Percentiles rank a stretch among this genome's conserved stretches.
These are phyloP conservation scores for Mizuhopecten yessoensis DNA, from an alignment of 1,140 invertebrate genomes.

Conservation along the genomic window DNA sequence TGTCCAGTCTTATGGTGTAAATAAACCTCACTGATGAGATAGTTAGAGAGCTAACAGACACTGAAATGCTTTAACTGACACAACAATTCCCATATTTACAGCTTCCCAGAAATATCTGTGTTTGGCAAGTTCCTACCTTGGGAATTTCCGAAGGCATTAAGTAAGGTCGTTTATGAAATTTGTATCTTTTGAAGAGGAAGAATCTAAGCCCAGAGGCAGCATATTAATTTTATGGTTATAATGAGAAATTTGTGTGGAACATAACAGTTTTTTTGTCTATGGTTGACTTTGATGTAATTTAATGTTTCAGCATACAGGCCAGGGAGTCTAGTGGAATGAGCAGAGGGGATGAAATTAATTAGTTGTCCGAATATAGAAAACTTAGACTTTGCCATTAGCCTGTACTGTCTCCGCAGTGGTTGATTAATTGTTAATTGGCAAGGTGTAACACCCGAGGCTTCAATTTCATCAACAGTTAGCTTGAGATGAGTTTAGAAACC, in stretches of 20 bases:
- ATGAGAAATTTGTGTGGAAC: not conserved
- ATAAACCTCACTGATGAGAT: no score
- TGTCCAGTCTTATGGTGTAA: no score
- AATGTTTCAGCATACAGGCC: not conserved
- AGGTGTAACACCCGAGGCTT: no score
- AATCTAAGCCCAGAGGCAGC: not conserved
- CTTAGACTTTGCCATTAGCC: no score
- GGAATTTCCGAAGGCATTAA: not conserved
- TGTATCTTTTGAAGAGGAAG: not conserved
- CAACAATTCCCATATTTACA: not conserved
- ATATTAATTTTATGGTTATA: slow-evolving; percentile 23
- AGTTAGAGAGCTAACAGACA: no score
- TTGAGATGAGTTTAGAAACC: no score
- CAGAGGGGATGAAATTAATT: no score
- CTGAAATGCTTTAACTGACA: no score
- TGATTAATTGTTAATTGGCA: not conserved
- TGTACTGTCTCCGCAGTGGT: not conserved
- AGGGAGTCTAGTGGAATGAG: not conserved
- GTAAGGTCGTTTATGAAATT: not conserved
- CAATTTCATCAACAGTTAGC: no score
- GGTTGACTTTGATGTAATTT: not conserved
- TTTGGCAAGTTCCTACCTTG: not conserved
- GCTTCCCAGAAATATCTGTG: not conserved
- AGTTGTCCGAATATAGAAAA: no score
- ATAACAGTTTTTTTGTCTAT: not conserved